phyloP scores from a whole-genome alignment of 2,888 invertebrate genomes.

The Muschampia plurimacula region DNA sequence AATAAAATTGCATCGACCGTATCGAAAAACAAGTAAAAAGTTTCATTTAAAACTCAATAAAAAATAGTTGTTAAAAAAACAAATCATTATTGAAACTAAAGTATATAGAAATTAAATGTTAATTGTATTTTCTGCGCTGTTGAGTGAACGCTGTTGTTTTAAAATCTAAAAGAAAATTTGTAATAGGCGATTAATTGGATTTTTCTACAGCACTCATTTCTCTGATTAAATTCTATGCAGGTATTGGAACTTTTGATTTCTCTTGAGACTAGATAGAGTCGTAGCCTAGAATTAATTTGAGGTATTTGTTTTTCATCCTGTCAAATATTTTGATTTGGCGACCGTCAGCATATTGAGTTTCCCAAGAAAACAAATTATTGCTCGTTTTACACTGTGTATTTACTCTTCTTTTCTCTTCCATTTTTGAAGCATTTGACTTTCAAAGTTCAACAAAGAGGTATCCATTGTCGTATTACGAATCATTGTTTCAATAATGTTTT shows the following conservation, averaged over 20 bases:
- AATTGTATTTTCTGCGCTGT: constrained; percentile 10
- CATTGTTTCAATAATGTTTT: constrained; percentile 3
- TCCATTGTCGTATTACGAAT: constrained; percentile 3
- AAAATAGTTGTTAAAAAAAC: background rate
- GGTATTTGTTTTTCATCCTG: background rate
- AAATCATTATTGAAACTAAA: background rate
- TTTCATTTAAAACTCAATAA: background rate
- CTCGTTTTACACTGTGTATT: background rate
- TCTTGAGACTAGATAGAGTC: background rate
- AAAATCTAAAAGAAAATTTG: background rate
- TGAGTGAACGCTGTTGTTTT: background rate
- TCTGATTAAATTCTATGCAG: constrained; percentile 29
- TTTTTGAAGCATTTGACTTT: background rate
- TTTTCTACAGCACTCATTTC: constrained; percentile 15
- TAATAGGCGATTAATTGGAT: constrained; percentile 9
- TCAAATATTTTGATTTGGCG: background rate
- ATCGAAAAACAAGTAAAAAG: background rate
- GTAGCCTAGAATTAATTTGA: constrained; percentile 13
- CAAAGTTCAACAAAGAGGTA: background rate
- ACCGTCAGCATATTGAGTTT: background rate
- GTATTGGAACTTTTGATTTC: constrained; percentile 23
- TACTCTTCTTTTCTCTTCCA: background rate
- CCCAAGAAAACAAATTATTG: background rate
- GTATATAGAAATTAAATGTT: background rate
- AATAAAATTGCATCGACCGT: background rate